Conservation (phyloP, 2,888 invertebrate species). For the Catotricha subobsoleta region DNA sequence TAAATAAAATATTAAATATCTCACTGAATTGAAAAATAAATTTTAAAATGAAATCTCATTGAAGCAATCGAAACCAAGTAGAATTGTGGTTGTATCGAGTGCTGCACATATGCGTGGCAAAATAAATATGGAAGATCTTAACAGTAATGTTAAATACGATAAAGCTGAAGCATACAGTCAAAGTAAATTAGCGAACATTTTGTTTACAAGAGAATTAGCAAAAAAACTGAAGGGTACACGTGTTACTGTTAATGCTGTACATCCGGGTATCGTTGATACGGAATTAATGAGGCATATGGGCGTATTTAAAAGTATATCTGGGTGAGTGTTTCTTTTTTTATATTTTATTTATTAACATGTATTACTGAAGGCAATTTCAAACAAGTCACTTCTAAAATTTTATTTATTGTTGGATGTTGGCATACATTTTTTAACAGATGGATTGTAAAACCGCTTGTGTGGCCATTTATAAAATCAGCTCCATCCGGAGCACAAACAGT, state of each 20-base stretch:
- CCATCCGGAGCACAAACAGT: conserved; percentile 41
- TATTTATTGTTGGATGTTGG: no score
- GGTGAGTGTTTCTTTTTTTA: no score
- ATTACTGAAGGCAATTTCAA: no score
- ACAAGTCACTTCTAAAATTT: no score
- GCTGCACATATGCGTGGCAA: conserved; percentile 42
- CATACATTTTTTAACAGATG: conserved; percentile 5
- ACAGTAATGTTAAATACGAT: conserved; percentile 43
- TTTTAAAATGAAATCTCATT: conserved; percentile 9
- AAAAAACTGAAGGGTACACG: conserved; percentile 44
- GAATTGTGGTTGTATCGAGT: conserved; percentile 54
- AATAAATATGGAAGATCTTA: conserved; percentile 52
- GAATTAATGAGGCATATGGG: conserved; percentile 51
- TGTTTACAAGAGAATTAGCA: conserved; percentile 54
- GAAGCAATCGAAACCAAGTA: conserved; percentile 42
- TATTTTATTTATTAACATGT: no score
- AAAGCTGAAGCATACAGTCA: conserved; percentile 49
- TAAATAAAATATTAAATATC: conserved; percentile 3
- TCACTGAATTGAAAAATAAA: not conserved
- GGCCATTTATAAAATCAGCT: conserved; percentile 54
- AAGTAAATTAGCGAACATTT: conserved; percentile 62
- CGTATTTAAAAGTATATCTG: conserved; percentile 31
- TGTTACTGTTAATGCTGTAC: conserved; percentile 55
- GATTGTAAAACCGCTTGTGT: conserved; percentile 37
- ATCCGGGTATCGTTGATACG: conserved; percentile 65